Evolutionary conservation across 2,113 vertebrate species (phyloP).

Genomic region (Malurus elegans): DNA sequence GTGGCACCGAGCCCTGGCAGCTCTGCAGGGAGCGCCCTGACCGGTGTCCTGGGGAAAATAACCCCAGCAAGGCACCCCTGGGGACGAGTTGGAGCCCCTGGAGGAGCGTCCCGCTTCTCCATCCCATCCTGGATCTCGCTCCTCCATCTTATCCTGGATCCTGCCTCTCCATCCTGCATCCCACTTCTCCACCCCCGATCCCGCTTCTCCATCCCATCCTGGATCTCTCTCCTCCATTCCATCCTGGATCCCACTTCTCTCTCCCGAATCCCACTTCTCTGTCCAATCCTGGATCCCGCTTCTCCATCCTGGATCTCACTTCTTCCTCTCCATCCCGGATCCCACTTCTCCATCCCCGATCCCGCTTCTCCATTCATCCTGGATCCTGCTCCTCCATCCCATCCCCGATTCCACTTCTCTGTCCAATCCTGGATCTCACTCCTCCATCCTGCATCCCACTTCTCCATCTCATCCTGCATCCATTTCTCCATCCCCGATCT

Average conservation of each 20-base stretch:
- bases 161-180: neutral
- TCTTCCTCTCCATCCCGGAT: neutral
- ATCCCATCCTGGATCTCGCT: neutral
- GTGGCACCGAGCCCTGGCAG: conserved; percentile 37
- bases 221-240: neutral
- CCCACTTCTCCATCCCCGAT: rapidly evolving
- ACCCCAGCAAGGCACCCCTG: rapidly evolving
- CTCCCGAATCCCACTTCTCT: neutral
- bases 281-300: rapidly evolving
- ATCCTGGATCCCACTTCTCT: neutral
- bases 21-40: conserved; percentile 42
- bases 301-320: rapidly evolving
- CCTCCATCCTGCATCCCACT: too few species aligned
- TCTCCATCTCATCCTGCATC: neutral
- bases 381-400: rapidly evolving
- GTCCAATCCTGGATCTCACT: rapidly evolving
- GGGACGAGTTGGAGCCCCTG: neutral
- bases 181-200: neutral
- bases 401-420: rapidly evolving
- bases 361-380: neutral
- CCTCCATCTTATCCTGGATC: neutral
- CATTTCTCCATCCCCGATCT: neutral
- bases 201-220: neutral
- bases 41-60: rapidly evolving
- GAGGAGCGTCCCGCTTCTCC: neutral